Base-by-base conservation (phyloP, 2,797 vertebrate species). In the Apogon talboti region DNA sequence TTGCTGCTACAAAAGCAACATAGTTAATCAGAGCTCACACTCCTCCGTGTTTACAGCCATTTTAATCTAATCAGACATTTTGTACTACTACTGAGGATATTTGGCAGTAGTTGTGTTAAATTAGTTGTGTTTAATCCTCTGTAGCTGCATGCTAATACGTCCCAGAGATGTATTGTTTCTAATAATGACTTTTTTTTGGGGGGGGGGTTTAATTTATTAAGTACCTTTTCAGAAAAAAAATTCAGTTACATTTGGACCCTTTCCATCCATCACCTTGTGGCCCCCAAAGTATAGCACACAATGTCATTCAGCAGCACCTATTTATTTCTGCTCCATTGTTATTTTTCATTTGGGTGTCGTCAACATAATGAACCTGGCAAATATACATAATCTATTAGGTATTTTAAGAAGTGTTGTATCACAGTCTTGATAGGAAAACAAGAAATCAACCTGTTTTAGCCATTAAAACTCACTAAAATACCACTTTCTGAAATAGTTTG, bases 161-260 rank as follows among this genome's bases (percentile, higher is more conserved):
- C 13, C 15, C 28, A 33, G 40, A n/a, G 35, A 13, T 52, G 3
- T 30, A 64, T 62, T 64, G 56, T 49, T 66, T 58, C 7, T 10
- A 47, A 60, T 63, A 51, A 73, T 24, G 21, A 24, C 54, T 54
- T 11, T 67, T 76, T 70, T 18, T 71, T 71, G 4, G 21, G 21
- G 21, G 21, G 21, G 21, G 21, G 6, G 14, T 48, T 56, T 62
- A 30, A 70, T 78, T 74, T 65, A 66, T 78, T 54, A 46, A 73
- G 15, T 16, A 24, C 19, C 50, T 43, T 65, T 45, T 66, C 42
- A 53, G 74, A 59, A 72, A 62, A 52, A 24, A 66, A 21, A 55
- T 74, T 73, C 37, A 52, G 11, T 40, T 62, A 15, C 28, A 60
- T 66, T 72, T 83, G 67, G 54, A 58, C 41, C 13, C 4, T 57